Evolutionary conservation across 2,113 vertebrate genomes (phyloP).

Genomic region (Perca fluviatilis): DNA sequence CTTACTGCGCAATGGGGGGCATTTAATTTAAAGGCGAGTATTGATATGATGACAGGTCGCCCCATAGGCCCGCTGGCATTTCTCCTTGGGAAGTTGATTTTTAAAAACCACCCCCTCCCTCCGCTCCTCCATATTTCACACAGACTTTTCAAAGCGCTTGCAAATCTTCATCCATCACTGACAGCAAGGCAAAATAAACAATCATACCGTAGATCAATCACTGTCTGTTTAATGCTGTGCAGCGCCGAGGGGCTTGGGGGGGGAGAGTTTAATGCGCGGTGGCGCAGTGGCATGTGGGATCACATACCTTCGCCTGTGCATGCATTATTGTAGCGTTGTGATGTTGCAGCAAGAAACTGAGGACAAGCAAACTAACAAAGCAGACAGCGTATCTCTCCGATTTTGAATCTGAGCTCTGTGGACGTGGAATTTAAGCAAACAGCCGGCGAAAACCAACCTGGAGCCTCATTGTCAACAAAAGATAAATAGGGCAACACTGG

Average conservation of each 20-base stretch:
- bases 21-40: conserved; percentile 49
- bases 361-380: no score
- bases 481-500: neutral
- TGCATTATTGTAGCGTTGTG: no score
- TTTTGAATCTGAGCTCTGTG: neutral
- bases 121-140: conserved; percentile 63
- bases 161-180: conserved; percentile 79
- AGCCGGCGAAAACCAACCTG: neutral
- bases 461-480: neutral
- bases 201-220: conserved; percentile 80
- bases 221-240: conserved; percentile 79
- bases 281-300: conserved; percentile 25
- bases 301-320: neutral
- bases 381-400: neutral
- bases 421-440: neutral
- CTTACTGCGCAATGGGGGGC: conserved; percentile 25
- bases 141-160: conserved; percentile 53
- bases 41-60: conserved; percentile 48
- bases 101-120: conserved; percentile 8
- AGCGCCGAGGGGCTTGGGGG: conserved; percentile 28
- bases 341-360: no score
- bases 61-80: conserved; percentile 42
- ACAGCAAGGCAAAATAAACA: conserved; percentile 80
- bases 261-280: conserved; percentile 24
- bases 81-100: conserved; percentile 62